Evolutionary conservation across 2,113 vertebrate genomes (phyloP), one percentile per base, ranked within the genome.

Genomic region (Brachypodius melanocephalos): DNA sequence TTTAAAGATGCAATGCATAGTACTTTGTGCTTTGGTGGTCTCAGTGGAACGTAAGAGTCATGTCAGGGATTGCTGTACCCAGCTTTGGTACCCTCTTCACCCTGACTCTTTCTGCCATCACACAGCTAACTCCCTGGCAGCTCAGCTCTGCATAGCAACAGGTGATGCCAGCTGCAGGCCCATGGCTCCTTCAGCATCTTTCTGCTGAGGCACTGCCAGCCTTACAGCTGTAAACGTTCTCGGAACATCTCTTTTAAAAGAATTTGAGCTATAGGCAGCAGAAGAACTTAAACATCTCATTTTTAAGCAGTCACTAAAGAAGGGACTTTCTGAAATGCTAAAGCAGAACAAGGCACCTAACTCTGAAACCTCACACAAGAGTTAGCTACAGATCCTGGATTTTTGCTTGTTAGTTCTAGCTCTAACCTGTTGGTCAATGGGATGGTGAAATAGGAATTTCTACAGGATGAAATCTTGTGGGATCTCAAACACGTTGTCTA

Each of bases 31-130:
- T 73, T 68, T 68, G 38, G 16, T n/a, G 28, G 28, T 65, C 79
- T 77, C 54, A 69, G 58, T 45, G 26, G 25, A 69, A 74, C 0
- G 2, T 3, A 8, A 2, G 24, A 76, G 54, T 28, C 2, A 0
- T 3, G 6, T 1, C 2, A 0, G 9, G 43, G 63, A 66, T 22
- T 17, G 2, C 18, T 9, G 0, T 28, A 20, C 62, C 29, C 65
- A 78, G n/a, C 69, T 85, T 20, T 52, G 36, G 42, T 29, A 65
- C 29, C 29, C 14, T 54, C 42, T 49, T 51, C 49, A 55, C 40
- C 21, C 40, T 43, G 43, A 61, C 16, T 51, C 61, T 5, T 68
- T 80, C 51, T 49, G 48, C 26, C 24, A 31, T 7, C 40, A 36
- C 36, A n/a, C 12, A 73, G n/a, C n/a, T n/a, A n/a, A 2, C 14